Percentiles rank a stretch among this genome's conserved stretches.
phyloP scores from a whole-genome alignment of 2,888 invertebrate species.

The Diarsia rubi region DNA sequence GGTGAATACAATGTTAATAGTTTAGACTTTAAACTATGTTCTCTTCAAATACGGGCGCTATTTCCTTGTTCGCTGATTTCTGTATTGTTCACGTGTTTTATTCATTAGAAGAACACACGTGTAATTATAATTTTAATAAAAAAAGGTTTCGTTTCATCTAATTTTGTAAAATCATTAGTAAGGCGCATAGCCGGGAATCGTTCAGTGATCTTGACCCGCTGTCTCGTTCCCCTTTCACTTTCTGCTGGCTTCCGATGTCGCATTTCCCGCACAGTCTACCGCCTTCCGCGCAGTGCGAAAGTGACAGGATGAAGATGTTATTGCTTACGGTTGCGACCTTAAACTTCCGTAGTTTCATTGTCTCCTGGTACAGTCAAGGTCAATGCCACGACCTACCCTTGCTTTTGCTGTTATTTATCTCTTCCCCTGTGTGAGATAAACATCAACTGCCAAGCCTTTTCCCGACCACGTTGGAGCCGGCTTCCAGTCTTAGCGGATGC shows the following conservation, averaged over 20 bases:
- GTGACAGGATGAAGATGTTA: not conserved
- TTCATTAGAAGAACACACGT: not conserved
- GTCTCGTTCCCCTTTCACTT: not conserved
- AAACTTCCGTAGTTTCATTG: conserved; percentile 8
- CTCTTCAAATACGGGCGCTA: not conserved
- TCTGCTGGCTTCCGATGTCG: not conserved
- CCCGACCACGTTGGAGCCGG: too few relatives aligned
- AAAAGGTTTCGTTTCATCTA: not conserved
- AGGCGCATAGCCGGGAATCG: not conserved
- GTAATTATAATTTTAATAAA: not conserved
- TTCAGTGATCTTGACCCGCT: conserved; percentile 11
- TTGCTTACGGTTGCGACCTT: not conserved
- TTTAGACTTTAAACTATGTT: not conserved
- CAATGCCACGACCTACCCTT: not conserved
- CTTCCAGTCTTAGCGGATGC: too few relatives aligned
- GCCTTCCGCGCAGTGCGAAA: not conserved
- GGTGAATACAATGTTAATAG: not conserved
- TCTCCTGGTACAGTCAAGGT: not conserved
- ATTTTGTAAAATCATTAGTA: not conserved
- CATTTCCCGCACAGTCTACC: not conserved
- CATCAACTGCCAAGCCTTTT: too few relatives aligned
- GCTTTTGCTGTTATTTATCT: not conserved
- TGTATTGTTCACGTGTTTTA: not conserved
- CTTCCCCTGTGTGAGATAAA: conserved; percentile 4
- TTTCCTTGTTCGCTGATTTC: not conserved